phyloP scores from a whole-genome alignment of 2,797 vertebrate genomes.

The Manis javanica region DNA sequence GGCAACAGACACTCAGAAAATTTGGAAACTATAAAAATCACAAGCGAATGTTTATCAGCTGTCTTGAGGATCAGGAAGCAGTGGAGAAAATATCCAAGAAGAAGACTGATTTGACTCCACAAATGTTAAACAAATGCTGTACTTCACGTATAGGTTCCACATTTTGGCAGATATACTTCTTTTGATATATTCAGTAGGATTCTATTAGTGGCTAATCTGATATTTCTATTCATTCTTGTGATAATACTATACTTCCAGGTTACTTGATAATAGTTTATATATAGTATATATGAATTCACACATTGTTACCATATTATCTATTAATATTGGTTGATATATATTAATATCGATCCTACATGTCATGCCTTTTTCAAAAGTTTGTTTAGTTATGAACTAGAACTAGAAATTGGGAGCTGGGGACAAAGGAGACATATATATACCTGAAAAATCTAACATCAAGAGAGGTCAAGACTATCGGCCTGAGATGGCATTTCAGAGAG shows the following conservation, averaged over 20 bases:
- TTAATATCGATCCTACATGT: neutral
- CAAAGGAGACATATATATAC: neutral
- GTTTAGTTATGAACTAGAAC: neutral
- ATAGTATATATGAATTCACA: neutral
- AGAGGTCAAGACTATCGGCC: neutral
- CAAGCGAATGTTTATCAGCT: neutral
- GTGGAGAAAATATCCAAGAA: neutral
- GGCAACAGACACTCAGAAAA: neutral
- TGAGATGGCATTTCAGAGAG: neutral
- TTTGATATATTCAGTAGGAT: neutral
- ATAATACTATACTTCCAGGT: neutral
- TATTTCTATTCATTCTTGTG: neutral
- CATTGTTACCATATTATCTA: neutral
- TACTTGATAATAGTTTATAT: neutral
- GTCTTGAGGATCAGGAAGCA: neutral
- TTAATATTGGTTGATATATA: neutral
- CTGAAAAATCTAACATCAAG: neutral
- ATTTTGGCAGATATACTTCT: neutral
- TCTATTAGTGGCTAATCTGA: neutral
- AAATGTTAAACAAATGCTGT: constrained; percentile 12
- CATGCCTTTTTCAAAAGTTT: neutral
- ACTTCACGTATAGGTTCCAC: neutral
- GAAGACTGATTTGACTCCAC: neutral
- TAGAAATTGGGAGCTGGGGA: neutral
- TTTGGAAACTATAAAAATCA: neutral